Base-by-base conservation (phyloP, 2,888 invertebrate genomes). In the Chydorus sphaericus region DNA sequence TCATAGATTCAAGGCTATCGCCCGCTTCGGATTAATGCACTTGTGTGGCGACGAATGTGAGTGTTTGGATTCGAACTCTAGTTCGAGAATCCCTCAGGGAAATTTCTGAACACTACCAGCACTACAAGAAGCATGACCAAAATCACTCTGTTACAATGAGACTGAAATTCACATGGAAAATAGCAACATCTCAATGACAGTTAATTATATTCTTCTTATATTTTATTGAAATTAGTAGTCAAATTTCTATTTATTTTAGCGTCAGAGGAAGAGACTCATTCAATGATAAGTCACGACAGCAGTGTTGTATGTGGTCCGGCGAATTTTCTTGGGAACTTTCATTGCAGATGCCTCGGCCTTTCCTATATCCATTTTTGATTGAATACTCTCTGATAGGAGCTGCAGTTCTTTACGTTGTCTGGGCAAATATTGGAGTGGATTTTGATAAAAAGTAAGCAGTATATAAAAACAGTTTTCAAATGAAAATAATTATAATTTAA, bases 1-100 rank as follows among this genome's bases (percentile, higher is more conserved):
- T 62, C 92, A 94, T 68, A 86, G 92, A 63, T 94, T 93, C 74
- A 93, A 94, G 78, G 88, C 91, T 52, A 80, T 96, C 62, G 94
- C 96, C 48, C 81, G 96, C 61, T 94, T 97, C 69, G 97, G 97
- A 50, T 75, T 96, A 66, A 96, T 96, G 94, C 97, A 97, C 69
- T 87, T 97, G 97, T 55, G 86, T 94, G 51, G 96, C 94, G 14
- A 94, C 96, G 54, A 97, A 97, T 69, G 78, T 97, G 55, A 96
- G 96, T 71, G 91, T 96, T 10, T 97, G 96, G 96, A 87, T 96
- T 63, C 79, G 91, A 59, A 92, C 92, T 1, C 73, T 94, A 63
- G 90, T 90, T 1, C 76, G 89, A 61, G 91, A 91, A 68, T 88
- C 88, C 54, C 71, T 90, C 63, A 87, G 89, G 67, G 90, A 90